Evolutionary conservation across 2,113 vertebrate species (phyloP), one percentile per base, ranked within the genome.

Genomic region (Chaetodon auriga): DNA sequence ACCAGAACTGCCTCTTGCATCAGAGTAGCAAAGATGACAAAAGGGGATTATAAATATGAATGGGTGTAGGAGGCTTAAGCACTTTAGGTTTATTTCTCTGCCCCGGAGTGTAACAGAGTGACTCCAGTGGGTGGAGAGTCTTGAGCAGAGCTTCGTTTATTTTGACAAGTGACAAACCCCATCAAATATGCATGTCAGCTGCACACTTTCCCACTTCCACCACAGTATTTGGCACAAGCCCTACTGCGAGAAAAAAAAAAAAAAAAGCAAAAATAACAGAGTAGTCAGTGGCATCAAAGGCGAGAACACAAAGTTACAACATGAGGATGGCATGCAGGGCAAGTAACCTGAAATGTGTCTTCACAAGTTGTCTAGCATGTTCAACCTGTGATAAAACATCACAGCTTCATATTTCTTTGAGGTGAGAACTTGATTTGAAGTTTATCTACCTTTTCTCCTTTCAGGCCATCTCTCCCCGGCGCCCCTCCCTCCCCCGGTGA

Each of bases 401-500:
- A 86, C 14, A 77, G 84, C 73, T 49, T 63, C 43, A 23, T 75
- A 78, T 89, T 90, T 78, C 77, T 89, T 87, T 80, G 68, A 89
- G 84, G 75, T 55, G 70, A 81, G 73, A 75, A 75, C 68, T 85
- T 79, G 75, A 83, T 90, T 90, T 89, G 80, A 90, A 83, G 93
- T 91, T 78, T 96, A 97, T 96, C 96, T 97, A 98, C 98, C 97
- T 99, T 99, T 81, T 97, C 96, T 95, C 98, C 98, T 96, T 97
- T 99, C 82, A 92, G 87, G 83, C 97, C 98, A 89, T 96, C 95
- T 90, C 90, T 95, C 88, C 97, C 98, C 57, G 95, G 95, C 69
- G 85, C 84, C 74, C 97, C 98, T 0, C 94, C 90, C 78, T 96
- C 95, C 90, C 97, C 97, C 60, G 91, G 86, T 68, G 95, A 93